Percentiles rank a stretch among this genome's conserved stretches.
phyloP scores from a whole-genome alignment of 2,888 invertebrate genomes.

The Cepaea hortensis region DNA sequence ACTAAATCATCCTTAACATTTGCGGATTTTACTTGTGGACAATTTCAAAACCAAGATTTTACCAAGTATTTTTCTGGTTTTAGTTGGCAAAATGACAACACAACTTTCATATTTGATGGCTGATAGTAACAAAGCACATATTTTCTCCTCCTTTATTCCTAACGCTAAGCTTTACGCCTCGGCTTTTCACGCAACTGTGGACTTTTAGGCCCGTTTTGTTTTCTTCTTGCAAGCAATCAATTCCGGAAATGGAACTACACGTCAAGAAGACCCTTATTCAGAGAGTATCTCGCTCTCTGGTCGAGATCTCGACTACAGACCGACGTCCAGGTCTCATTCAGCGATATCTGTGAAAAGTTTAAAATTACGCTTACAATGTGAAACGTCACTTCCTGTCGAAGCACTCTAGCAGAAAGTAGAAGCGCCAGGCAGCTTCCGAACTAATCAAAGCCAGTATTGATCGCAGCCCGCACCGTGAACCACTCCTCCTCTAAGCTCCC shows the following conservation, averaged over 20 bases:
- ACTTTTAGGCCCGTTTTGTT: too few species aligned
- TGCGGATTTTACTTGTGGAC: too few species aligned
- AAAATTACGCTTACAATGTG: conserved; percentile 2
- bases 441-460: conserved; percentile 2
- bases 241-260: background rate
- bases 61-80: too few species aligned
- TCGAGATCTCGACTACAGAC: background rate
- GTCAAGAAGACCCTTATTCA: background rate
- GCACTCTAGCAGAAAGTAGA: background rate
- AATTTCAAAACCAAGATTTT: too few species aligned
- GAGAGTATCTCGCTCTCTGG: background rate
- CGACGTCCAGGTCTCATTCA: background rate
- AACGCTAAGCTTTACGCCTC: too few species aligned
- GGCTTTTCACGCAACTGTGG: too few species aligned
- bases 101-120: too few species aligned
- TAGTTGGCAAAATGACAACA: too few species aligned
- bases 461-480: background rate
- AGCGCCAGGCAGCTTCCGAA: background rate
- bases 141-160: too few species aligned
- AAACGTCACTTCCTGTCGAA: conserved; percentile 18
- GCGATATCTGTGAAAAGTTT: background rate
- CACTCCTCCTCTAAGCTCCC: background rate
- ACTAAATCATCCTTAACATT: too few species aligned
- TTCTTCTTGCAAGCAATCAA: background rate
- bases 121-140: too few species aligned